Evolutionary conservation across 2,113 vertebrate genomes (phyloP).

Genomic region (Pseudois nayaur): DNA sequence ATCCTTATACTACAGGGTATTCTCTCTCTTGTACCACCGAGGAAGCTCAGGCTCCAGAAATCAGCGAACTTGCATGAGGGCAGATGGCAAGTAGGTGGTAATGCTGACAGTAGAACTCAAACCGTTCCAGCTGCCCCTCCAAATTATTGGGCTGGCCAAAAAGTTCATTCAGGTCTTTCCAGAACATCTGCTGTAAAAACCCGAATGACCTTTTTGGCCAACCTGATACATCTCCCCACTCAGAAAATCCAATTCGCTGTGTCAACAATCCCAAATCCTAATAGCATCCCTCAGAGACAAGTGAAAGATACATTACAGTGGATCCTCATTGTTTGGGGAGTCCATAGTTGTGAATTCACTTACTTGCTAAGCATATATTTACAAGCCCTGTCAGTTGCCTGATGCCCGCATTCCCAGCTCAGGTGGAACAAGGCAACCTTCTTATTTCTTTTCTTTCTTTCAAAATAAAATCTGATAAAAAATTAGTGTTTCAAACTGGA

Average conservation of each 20-base stretch:
- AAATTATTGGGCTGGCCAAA: neutral
- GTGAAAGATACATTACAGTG: neutral
- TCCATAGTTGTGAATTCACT: neutral
- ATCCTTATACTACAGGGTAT: neutral
- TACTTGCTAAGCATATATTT: neutral
- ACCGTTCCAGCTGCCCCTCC: neutral
- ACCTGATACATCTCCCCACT: neutral
- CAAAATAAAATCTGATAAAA: neutral
- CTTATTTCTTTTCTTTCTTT: neutral
- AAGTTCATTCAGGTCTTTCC: neutral
- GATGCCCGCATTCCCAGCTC: neutral
- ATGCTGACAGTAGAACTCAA: neutral
- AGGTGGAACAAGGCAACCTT: neutral
- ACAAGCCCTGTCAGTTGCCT: neutral
- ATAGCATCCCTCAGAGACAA: neutral
- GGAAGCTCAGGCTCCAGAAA: neutral
- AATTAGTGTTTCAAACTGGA: neutral
- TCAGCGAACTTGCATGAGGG: neutral
- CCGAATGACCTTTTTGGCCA: rapidly evolving
- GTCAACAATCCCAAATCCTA: neutral
- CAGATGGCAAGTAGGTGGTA: neutral
- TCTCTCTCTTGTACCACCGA: neutral
- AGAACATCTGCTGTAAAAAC: neutral
- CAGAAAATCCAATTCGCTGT: neutral
- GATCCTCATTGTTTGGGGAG: neutral